Evolutionary conservation across 2,113 vertebrate species (phyloP), one percentile per base, ranked within the genome.

Genomic region (Bos javanicus): DNA sequence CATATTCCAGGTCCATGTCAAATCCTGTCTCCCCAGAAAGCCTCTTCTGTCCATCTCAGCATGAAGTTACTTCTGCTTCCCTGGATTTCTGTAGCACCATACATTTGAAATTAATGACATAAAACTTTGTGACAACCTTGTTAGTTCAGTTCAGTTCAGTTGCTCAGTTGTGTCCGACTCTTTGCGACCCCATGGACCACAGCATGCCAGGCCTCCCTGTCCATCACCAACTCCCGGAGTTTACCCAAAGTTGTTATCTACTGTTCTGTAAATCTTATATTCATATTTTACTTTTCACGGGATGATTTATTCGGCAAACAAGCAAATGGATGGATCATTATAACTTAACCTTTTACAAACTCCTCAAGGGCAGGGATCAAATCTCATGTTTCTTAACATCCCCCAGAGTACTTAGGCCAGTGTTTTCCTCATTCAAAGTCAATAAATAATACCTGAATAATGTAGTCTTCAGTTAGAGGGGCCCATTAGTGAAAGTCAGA

Each of bases 401-500:
- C 11, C 28, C 48, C n/a, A 80, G 54, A 62, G 10, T 64, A 60
- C n/a, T 95, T 82, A 60, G 17, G 25, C 30, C 60, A 91, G 2
- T 90, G 12, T 33, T 59, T 87, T 95, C 14, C 86, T 97, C 23
- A 7, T 97, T 62, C 48, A 33, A 91, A 96, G 85, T 95, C 56
- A 90, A 26, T 67, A 84, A 92, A 50, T 90, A 64, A 52, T 87
- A 56, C 50, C 80, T 87, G 17, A 87, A 54, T 85, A 57, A 7
- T 48, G 1, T 56, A 92, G 28, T 83, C 74, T 94, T 81, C 82
- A 54, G 21, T 94, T 92, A 85, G 54, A 96, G 52, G 2, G 7
- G 30, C 39, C 21, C 16, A 23, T 60, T 93, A 92, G 50, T 93
- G 90, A 94, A 96, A 94, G 93, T 91, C 96, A 87, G 76, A 97